Evolutionary conservation across 2,888 invertebrate species (phyloP).

Genomic region (Diaperis boleti): DNA sequence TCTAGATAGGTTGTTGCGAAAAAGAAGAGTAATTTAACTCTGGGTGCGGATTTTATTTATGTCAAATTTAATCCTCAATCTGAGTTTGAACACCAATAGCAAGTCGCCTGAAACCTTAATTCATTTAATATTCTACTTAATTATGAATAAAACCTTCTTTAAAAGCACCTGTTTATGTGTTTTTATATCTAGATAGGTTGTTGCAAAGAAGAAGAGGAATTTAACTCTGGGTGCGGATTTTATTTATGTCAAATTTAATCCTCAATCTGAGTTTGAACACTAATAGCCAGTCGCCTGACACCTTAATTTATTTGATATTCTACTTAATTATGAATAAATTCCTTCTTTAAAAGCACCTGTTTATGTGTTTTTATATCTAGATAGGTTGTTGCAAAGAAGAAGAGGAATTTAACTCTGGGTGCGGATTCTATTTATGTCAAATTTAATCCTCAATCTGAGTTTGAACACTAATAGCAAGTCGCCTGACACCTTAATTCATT

Average conservation of each 20-base stretch:
- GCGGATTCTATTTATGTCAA: background rate
- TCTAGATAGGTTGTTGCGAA: no score
- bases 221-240: background rate
- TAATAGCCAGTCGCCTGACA: no score
- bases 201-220: constrained; percentile 37
- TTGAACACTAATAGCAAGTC: no score
- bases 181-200: constrained; percentile 29
- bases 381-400: constrained; percentile 39
- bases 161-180: constrained; percentile 22
- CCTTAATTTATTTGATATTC: no score
- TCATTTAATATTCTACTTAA: no score
- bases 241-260: background rate
- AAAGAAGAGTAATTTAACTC: no score
- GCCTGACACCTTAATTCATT: no score
- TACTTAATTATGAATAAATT: no score
- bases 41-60: no score
- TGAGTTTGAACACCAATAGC: no score
- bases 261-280: background rate
- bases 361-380: constrained; percentile 10
- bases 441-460: background rate
- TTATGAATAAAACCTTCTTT: no score
- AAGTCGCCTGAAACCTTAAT: background rate
- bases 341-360: constrained; percentile 18
- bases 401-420: constrained; percentile 22
- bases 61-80: no score